Conservation (phyloP, 2,113 vertebrate genomes). For the Mionectes macconnelli region DNA sequence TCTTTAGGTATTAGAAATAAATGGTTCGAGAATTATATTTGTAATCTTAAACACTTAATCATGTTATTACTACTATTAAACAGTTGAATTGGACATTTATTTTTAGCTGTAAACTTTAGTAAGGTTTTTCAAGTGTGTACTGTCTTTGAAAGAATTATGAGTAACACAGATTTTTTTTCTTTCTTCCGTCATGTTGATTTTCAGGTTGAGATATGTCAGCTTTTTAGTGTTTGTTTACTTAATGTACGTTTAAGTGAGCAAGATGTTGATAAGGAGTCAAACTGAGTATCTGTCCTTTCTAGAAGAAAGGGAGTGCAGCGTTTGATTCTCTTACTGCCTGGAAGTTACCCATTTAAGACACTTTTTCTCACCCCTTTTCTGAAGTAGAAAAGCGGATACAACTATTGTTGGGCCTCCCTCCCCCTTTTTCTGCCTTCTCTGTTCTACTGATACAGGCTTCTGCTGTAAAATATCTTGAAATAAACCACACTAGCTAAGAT, state of each 20-base stretch:
- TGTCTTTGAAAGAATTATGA: not conserved
- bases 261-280: not conserved
- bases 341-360: fast-evolving
- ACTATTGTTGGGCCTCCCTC: not conserved
- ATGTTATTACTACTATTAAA: not conserved
- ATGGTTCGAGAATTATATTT: not conserved
- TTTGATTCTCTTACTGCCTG: not conserved
- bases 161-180: not conserved
- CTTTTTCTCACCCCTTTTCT: not conserved
- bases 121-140: not conserved
- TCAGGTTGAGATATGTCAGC: not conserved
- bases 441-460: not conserved
- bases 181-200: not conserved
- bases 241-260: not conserved
- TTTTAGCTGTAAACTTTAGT: not conserved
- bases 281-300: not conserved
- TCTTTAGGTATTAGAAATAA: not conserved
- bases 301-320: not conserved
- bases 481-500: not conserved
- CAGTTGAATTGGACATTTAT: not conserved
- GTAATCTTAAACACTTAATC: not conserved
- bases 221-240: not conserved
- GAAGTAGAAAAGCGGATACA: fast-evolving
- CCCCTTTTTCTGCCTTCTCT: not conserved
- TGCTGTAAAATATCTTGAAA: not conserved